Conservation (phyloP, 2,888 invertebrate genomes). For the Automeris io region DNA sequence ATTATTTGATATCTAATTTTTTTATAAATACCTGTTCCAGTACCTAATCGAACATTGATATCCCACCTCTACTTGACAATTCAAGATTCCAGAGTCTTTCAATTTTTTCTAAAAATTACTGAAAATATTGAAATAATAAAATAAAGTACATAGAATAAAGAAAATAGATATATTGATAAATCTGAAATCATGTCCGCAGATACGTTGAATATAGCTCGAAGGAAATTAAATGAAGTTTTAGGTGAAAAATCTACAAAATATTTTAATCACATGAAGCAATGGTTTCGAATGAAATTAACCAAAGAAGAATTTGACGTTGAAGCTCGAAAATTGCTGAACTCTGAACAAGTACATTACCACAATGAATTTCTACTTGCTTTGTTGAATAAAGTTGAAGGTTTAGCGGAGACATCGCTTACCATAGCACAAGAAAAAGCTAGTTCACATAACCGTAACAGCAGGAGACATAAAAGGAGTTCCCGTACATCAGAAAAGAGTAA, state of each 20-base stretch:
- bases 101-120: too few species aligned
- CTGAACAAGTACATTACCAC: conserved; percentile 87
- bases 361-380: conserved; percentile 90
- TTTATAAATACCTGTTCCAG: too few species aligned
- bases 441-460: conserved; percentile 60
- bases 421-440: conserved; percentile 63
- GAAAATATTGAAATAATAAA: too few species aligned
- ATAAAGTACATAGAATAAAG: too few species aligned
- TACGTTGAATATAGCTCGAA: conserved; percentile 76
- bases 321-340: conserved; percentile 83
- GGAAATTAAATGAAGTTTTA: conserved; percentile 78
- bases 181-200: too few species aligned
- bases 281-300: conserved; percentile 85
- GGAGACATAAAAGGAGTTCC: conserved; percentile 71
- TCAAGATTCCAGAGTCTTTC: too few species aligned
- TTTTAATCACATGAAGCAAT: conserved; percentile 83
- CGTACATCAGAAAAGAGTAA: conserved; percentile 75
- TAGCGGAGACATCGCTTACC: conserved; percentile 59
- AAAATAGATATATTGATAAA: too few species aligned
- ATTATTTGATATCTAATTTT: too few species aligned
- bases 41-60: too few species aligned
- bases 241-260: conserved; percentile 84
- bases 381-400: conserved; percentile 82
- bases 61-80: too few species aligned
- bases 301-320: conserved; percentile 91